Conservation (phyloP, 2,888 invertebrate genomes). For the Leucoma salicis region DNA sequence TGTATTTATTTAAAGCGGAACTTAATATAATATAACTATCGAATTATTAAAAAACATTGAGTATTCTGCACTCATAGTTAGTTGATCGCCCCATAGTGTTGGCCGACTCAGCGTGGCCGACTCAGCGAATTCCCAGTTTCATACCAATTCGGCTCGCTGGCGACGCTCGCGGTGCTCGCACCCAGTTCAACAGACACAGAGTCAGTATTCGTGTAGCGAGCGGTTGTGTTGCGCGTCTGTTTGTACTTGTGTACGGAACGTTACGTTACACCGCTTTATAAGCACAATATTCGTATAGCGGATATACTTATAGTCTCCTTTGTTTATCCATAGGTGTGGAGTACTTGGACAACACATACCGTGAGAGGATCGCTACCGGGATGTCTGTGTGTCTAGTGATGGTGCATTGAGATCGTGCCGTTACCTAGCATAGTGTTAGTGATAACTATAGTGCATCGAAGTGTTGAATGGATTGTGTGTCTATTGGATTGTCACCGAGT, state of each 20-base stretch:
- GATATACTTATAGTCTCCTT: too few relatives aligned
- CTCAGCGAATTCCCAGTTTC: too few relatives aligned
- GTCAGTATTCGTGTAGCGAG: slow-evolving; percentile 57
- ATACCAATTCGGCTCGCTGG: too few relatives aligned
- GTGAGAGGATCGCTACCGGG: slow-evolving; percentile 54
- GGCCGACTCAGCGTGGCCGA: slow-evolving; percentile 18
- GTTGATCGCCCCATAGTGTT: too few relatives aligned
- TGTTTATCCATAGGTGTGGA: slow-evolving; percentile 71
- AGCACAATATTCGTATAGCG: too few relatives aligned
- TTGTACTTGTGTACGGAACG: slow-evolving; percentile 16
- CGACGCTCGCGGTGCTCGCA: too few relatives aligned
- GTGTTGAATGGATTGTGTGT: slow-evolving; percentile 79
- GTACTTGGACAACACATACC: slow-evolving; percentile 33
- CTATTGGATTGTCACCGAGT: slow-evolving; percentile 77
- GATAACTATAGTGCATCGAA: slow-evolving; percentile 70
- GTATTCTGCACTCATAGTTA: too few relatives aligned
- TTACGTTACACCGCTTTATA: too few relatives aligned
- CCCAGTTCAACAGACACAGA: slow-evolving; percentile 20
- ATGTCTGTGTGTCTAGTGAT: slow-evolving; percentile 76
- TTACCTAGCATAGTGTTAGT: slow-evolving; percentile 69
- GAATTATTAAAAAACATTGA: too few relatives aligned
- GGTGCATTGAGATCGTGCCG: slow-evolving; percentile 71
- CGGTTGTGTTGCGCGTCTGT: slow-evolving; percentile 46
- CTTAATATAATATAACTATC: too few relatives aligned
- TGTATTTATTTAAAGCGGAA: too few relatives aligned